These are phyloP conservation scores for Tridacna crocea DNA, from an alignment of 2,888 invertebrate genomes.

Conservation along the genomic window DNA sequence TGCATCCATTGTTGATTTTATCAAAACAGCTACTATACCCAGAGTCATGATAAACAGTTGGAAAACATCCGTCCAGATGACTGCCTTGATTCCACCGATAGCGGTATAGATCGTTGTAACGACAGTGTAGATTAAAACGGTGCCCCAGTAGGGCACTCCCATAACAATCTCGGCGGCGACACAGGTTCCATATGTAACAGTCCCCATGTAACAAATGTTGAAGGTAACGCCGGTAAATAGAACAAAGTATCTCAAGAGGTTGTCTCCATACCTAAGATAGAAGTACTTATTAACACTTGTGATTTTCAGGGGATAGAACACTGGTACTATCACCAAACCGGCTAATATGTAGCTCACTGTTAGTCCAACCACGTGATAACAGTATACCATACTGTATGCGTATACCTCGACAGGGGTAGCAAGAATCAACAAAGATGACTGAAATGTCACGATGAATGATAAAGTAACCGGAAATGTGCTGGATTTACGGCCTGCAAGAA, in stretches of 20 bases:
- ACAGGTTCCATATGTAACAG: slow-evolving; percentile 38
- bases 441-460: no score
- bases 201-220: slow-evolving; percentile 36
- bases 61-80: slow-evolving; percentile 51
- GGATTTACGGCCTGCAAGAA: no score
- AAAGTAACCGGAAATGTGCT: no score
- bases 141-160: slow-evolving; percentile 42
- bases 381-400: no score
- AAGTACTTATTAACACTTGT: slow-evolving; percentile 47
- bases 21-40: slow-evolving; percentile 38
- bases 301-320: slow-evolving; percentile 35
- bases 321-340: slow-evolving; percentile 26
- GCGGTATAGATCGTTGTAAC: slow-evolving; percentile 45
- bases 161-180: slow-evolving; percentile 36
- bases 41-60: slow-evolving; percentile 39
- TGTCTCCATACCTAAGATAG: slow-evolving; percentile 32
- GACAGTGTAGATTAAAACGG: slow-evolving; percentile 37
- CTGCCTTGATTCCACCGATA: slow-evolving; percentile 47
- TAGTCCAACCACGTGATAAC: no score
- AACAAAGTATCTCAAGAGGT: slow-evolving; percentile 21
- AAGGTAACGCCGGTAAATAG: slow-evolving; percentile 18
- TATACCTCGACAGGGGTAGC: no score
- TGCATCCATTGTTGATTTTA: slow-evolving; percentile 29
- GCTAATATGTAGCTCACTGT: neutral
- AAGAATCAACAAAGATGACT: no score